Percentiles rank a stretch among this genome's conserved stretches.
Evolutionary conservation across 2,113 vertebrate species (phyloP).

Genomic region (Eidolon helvum): DNA sequence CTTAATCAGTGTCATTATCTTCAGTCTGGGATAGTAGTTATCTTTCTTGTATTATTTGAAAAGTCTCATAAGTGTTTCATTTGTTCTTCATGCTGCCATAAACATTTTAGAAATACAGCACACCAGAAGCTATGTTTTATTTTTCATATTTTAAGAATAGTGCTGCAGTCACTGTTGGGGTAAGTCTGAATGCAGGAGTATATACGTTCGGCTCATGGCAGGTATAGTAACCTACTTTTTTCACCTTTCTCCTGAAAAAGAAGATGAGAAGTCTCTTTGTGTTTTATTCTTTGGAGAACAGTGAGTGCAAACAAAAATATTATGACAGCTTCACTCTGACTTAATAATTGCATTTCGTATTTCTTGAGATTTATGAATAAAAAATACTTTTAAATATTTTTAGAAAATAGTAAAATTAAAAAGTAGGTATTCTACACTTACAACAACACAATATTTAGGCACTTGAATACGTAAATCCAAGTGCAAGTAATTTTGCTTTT

Average conservation of each 20-base stretch:
- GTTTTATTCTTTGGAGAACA: conserved; percentile 4
- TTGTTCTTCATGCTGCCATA: background rate
- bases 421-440: background rate
- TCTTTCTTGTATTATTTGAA: background rate
- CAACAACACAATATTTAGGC: background rate
- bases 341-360: background rate
- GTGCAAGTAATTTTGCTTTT: conserved; percentile 1
- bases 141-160: conserved; percentile 28
- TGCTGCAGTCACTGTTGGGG: background rate
- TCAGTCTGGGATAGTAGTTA: background rate
- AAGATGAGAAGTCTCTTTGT: background rate
- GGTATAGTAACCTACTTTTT: background rate
- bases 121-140: background rate
- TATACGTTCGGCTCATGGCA: background rate
- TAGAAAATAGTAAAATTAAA: conserved; percentile 27
- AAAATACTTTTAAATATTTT: conserved; percentile 20
- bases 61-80: background rate
- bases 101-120: conserved; percentile 10
- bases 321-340: background rate
- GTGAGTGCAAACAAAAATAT: background rate
- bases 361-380: conserved; percentile 26
- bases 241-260: conserved; percentile 10
- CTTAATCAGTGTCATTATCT: background rate
- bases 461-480: background rate
- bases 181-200: background rate